A percentile compares a stretch with the other conserved stretches of the same genome.
These are phyloP conservation scores for Cotesia chilonis DNA, from an alignment of 1,140 invertebrate genomes.

Conservation along the genomic window DNA sequence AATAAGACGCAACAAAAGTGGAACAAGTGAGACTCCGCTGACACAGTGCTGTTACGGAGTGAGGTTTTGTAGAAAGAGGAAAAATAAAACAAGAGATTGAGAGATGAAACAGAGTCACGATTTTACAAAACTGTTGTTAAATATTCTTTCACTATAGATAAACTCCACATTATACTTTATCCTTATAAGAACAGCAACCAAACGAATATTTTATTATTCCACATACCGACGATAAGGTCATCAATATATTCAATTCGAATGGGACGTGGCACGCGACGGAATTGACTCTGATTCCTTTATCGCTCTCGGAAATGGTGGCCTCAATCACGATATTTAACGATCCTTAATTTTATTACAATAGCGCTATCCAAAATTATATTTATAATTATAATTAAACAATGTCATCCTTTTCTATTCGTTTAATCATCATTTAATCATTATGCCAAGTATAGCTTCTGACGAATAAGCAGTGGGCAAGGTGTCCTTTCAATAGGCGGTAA, in stretches of 20 bases:
- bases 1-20: slow-evolving; percentile 25
- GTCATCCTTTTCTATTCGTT: too few relatives aligned
- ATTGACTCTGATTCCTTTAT: slow-evolving; percentile 1
- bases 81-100: neutral
- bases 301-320: slow-evolving; percentile 7
- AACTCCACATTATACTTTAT: too few relatives aligned
- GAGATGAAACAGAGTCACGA: slow-evolving; percentile 26
- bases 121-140: neutral
- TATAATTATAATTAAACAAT: too few relatives aligned
- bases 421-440: too few relatives aligned
- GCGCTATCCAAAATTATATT: neutral
- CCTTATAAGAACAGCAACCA: neutral
- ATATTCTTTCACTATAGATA: too few relatives aligned
- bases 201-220: neutral
- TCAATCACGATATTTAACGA: slow-evolving; percentile 14
- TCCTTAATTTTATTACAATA: neutral
- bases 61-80: slow-evolving; percentile 22
- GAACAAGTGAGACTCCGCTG: slow-evolving; percentile 9
- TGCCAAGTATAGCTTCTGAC: too few relatives aligned
- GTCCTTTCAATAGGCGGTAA: too few relatives aligned
- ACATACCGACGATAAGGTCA: slow-evolving; percentile 6
- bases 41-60: neutral
- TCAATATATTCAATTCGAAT: slow-evolving; percentile 15
- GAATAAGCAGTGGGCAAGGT: too few relatives aligned
- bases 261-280: slow-evolving; percentile 11